Conservation (phyloP, 2,888 invertebrate genomes). For the Melinaea marsaeus region DNA sequence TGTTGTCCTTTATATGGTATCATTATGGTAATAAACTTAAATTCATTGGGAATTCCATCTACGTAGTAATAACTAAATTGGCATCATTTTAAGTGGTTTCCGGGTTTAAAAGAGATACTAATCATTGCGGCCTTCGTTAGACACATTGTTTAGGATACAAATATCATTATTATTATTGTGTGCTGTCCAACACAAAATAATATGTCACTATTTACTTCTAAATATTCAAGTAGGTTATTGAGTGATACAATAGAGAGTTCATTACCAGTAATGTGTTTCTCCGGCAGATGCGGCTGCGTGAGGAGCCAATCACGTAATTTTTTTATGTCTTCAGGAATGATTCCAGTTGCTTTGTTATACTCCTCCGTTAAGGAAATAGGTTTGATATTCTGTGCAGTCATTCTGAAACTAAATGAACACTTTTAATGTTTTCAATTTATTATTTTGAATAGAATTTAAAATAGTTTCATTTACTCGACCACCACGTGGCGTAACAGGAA, state of each 20-base stretch:
- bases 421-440: too few relatives aligned
- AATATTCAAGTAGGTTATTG: neutral
- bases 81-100: too few relatives aligned
- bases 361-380: constrained; percentile 63
- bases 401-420: neutral
- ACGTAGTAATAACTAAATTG: too few relatives aligned
- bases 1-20: neutral
- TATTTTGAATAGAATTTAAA: too few relatives aligned
- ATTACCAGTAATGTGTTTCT: constrained; percentile 72
- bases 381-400: constrained; percentile 11
- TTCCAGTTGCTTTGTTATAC: constrained; percentile 78
- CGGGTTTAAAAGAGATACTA: too few relatives aligned
- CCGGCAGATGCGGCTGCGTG: constrained; percentile 82
- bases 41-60: too few relatives aligned
- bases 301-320: constrained; percentile 79
- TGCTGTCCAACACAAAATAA: neutral
- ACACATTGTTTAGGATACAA: too few relatives aligned
- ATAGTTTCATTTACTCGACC: too few relatives aligned
- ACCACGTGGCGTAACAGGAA: too few relatives aligned
- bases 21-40: neutral
- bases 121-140: too few relatives aligned
- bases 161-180: too few relatives aligned
- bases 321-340: constrained; percentile 79
- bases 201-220: neutral
- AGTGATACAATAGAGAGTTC: neutral